These are phyloP conservation scores for Triplophysa rosa DNA, from an alignment of 2,113 vertebrate species.

Conservation along the genomic window DNA sequence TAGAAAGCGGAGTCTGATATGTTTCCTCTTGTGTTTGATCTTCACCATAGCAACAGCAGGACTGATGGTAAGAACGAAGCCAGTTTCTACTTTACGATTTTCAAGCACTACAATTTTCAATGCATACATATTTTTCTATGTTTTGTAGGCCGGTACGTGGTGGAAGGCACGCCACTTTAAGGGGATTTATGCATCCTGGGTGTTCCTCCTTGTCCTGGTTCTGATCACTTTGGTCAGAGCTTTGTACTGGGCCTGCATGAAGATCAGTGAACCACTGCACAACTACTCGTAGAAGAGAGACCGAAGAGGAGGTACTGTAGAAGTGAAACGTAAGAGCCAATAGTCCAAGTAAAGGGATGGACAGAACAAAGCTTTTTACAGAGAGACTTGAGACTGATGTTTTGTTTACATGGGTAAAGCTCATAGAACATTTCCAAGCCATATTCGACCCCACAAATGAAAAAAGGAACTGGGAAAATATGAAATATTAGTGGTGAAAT, in stretches of 20 bases:
- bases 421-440: neutral
- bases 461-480: too few species aligned
- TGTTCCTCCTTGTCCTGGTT: constrained; percentile 57
- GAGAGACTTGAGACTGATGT: neutral
- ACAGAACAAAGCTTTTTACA: neutral
- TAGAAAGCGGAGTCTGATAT: constrained; percentile 80
- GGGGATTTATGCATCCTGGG: constrained; percentile 69
- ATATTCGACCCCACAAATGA: neutral
- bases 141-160: constrained; percentile 66
- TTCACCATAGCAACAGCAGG: constrained; percentile 74
- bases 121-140: neutral
- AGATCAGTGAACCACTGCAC: constrained; percentile 66
- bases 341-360: too few species aligned
- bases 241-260: constrained; percentile 72
- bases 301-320: neutral
- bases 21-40: constrained; percentile 78
- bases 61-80: constrained; percentile 71
- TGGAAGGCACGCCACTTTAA: constrained; percentile 16
- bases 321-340: too few species aligned
- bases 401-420: neutral
- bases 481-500: too few species aligned
- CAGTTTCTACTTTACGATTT: neutral
- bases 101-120: neutral
- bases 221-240: constrained; percentile 59
- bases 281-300: constrained; percentile 20